Evolutionary conservation across 92 coral and sea anemone genomes (phyloP).

Genomic region (Umimayanthus kanabou): DNA sequence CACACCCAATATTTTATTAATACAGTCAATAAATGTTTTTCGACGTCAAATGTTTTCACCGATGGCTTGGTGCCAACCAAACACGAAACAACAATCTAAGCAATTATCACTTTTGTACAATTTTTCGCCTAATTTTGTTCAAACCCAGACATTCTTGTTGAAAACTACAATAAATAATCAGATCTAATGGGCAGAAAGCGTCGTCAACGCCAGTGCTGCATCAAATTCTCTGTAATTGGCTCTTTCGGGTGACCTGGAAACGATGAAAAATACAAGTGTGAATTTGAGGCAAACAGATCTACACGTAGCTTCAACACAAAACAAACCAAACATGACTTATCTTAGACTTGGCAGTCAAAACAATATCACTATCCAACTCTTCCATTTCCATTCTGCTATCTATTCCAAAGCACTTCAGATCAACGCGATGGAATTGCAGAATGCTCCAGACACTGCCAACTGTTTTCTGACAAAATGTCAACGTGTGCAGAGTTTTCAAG

Average conservation of each 20-base stretch:
- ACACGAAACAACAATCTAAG: conserved; percentile 10
- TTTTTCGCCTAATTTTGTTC: conserved; percentile 37
- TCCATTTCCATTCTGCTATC: conserved; percentile 24
- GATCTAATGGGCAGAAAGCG: conserved; percentile 44
- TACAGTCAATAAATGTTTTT: conserved; percentile 11
- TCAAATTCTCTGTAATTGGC: conserved; percentile 85
- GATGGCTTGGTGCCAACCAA: conserved; percentile 30
- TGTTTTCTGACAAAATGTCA: conserved; percentile 17
- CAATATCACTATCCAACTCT: conserved; percentile 3
- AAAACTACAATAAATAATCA: conserved; percentile 36
- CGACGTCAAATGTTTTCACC: not conserved
- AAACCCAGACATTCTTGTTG: conserved; percentile 20
- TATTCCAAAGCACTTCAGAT: conserved; percentile 8
- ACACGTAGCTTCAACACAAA: not conserved
- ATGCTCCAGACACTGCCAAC: not conserved
- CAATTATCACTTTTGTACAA: conserved; percentile 38
- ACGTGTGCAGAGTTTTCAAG: conserved; percentile 11
- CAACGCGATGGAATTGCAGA: not conserved
- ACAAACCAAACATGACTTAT: conserved; percentile 32
- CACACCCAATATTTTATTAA: conserved; percentile 47
- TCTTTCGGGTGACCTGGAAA: conserved; percentile 59
- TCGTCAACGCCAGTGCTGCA: conserved; percentile 59
- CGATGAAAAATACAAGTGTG: not conserved
- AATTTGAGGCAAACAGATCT: not conserved
- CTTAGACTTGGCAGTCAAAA: conserved; percentile 19